Base-by-base conservation (phyloP, 2,888 invertebrate genomes). In the Hyalella azteca region DNA sequence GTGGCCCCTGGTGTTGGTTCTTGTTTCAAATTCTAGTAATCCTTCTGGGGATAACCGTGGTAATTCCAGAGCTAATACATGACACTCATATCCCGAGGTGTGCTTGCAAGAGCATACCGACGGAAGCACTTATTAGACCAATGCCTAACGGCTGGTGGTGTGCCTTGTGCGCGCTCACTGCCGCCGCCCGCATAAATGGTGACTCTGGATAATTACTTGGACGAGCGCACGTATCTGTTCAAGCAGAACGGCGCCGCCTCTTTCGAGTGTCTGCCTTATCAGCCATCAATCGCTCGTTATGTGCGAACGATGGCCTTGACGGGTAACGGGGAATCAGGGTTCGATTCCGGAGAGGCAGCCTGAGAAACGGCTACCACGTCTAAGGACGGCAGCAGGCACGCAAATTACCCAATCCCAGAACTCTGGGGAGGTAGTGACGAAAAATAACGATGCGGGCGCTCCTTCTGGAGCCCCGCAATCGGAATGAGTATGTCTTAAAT, bases 241-340 rank as follows among this genome's bases (percentile, higher is more conserved):
- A n/a, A n/a, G 88, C 88, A 88, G 86, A 88, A 88, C 87, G 88
- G 83, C 89, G 90, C 90, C 90, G 89, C 88, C 89, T 90, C 90
- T 89, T 91, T 91, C 90, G 90, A 91, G 90, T 91, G 89, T 91
- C 91, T 91, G 91, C 90, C 91, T 89, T 91, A 91, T 91, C 91
- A 91, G 90, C 90, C 91, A 88, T 90, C 89, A 91, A 91, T 90
- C 91, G 91, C 91, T 91, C 90, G 89, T 89, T 90, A 90, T 89
- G 88, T 88, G 91, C 89, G 90, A 91, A 91, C 91, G 91, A 91
- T 91, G 91, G 91, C 91, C 89, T 89, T 90, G 89, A 92, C 91
- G 91, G 90, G 91, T 92, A 91, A 92, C 91, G 91, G 91, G 90
- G 91, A 91, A 92, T 92, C 90, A 91, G 91, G 91, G 91, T 92